Evolutionary conservation across 2,888 invertebrate species (phyloP).

Genomic region (Coelinius sp.): DNA sequence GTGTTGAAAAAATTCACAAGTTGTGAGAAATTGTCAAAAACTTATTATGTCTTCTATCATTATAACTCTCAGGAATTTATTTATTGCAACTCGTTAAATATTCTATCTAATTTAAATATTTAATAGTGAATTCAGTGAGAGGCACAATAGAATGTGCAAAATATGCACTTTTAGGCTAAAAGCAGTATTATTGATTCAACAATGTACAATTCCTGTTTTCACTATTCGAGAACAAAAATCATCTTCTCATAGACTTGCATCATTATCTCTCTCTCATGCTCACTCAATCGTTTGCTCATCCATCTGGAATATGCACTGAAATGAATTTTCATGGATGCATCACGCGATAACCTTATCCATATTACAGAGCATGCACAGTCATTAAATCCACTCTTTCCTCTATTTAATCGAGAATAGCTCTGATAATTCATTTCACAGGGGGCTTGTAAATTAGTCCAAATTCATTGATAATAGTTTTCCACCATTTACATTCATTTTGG

Average conservation of each 20-base stretch:
- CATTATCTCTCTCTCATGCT: neutral
- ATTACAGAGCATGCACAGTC: neutral
- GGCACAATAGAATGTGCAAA: slow-evolving; percentile 60
- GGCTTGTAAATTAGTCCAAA: neutral
- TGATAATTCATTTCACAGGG: neutral
- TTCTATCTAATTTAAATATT: slow-evolving; percentile 39
- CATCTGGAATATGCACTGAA: slow-evolving; percentile 31
- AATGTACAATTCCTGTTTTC: neutral
- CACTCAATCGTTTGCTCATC: slow-evolving; percentile 39
- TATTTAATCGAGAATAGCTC: neutral
- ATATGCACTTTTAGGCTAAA: slow-evolving; percentile 39
- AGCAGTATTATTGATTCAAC: neutral
- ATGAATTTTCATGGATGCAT: neutral
- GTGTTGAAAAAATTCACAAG: neutral
- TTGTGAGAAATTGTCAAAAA: neutral
- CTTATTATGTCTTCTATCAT: neutral
- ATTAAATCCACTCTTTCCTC: neutral
- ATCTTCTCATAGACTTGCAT: neutral
- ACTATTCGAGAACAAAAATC: neutral
- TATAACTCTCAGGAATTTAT: neutral
- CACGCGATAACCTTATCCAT: neutral
- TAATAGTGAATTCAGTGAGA: slow-evolving; percentile 55
- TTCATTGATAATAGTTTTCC: neutral
- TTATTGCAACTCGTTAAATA: neutral
- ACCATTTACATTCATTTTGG: neutral